Evolutionary conservation across 1,140 invertebrate species (phyloP).

Genomic region (Leptinotarsa undecemlineata): DNA sequence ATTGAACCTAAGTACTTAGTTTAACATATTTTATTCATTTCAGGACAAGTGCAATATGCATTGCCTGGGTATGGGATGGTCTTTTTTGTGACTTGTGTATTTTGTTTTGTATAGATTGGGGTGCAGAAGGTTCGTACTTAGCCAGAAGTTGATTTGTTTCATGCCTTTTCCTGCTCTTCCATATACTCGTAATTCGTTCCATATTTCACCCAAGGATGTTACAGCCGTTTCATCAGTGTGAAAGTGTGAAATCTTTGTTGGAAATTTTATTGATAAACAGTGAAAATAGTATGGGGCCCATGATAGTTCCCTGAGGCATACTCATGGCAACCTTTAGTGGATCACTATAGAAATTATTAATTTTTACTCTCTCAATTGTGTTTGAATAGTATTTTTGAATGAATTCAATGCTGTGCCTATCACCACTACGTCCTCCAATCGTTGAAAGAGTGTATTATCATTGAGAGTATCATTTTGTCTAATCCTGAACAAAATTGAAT

Average conservation of each 20-base stretch:
- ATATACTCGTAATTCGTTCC: not conserved
- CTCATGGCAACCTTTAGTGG: not conserved
- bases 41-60: not conserved
- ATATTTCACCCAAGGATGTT: not conserved
- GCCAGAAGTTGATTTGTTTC: not conserved
- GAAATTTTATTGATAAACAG: not conserved
- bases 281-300: not conserved
- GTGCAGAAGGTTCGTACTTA: conserved; percentile 5
- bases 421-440: no score
- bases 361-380: no score
- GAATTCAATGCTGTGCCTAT: not conserved
- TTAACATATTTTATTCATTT: not conserved
- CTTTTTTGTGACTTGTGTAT: not conserved
- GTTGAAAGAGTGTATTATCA: not conserved
- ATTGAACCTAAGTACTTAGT: not conserved
- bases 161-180: not conserved
- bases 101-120: not conserved
- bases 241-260: not conserved
- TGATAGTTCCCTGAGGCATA: not conserved
- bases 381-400: not conserved
- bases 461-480: not conserved
- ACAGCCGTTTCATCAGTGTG: not conserved
- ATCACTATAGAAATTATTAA: no score
- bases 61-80: not conserved
- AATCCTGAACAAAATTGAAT: not conserved